Evolutionary conservation across 2,797 vertebrate species (phyloP).

Genomic region (Syndactyla subalaris): DNA sequence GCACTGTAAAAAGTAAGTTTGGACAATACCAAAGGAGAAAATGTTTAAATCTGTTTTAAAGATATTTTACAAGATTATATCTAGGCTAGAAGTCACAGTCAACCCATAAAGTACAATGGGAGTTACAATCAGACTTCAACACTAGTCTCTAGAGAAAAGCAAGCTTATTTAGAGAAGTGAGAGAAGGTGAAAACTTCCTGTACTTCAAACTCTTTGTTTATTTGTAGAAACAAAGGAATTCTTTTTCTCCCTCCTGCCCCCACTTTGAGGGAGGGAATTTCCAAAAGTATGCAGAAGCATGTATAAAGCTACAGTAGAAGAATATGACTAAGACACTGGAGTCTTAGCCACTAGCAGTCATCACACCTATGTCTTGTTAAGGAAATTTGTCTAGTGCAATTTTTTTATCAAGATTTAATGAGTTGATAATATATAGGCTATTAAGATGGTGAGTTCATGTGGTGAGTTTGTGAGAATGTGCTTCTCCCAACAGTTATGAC

Average conservation of each 20-base stretch:
- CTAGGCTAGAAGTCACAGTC: neutral
- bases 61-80: neutral
- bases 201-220: neutral
- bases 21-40: neutral
- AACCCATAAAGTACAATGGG: neutral
- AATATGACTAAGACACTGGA: neutral
- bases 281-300: neutral
- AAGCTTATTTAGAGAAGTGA: neutral
- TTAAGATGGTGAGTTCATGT: neutral
- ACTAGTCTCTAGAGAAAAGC: neutral
- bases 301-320: neutral
- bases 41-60: neutral
- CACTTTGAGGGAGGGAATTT: neutral
- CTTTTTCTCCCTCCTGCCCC: neutral
- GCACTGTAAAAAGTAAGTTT: neutral
- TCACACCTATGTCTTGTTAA: neutral
- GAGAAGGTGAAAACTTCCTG: neutral
- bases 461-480: neutral
- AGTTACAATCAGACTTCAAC: neutral
- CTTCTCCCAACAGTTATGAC: neutral
- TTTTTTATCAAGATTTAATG: neutral
- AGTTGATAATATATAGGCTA: neutral
- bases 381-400: no score
- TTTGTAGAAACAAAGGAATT: neutral
- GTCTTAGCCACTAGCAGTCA: neutral